Evolutionary conservation across 2,797 vertebrate species (phyloP), one percentile per base, ranked within the genome.

Genomic region (Leucoraja ocellata): DNA sequence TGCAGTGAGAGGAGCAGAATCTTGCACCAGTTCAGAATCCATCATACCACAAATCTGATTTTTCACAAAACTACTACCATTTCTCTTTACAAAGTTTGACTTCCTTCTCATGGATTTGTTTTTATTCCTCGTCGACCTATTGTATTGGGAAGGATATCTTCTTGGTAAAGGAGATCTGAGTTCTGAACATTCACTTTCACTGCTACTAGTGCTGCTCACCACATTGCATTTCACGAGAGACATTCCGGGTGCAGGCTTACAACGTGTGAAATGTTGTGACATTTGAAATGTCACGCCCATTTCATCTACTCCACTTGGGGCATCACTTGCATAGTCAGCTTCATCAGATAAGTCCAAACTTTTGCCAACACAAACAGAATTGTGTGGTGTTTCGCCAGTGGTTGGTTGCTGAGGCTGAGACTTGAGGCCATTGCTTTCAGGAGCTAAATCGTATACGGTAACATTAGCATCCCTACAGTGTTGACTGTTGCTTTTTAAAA

Each of bases 251-350:
- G 8, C 32, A 76, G 90, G 76, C n/a, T 36, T 92, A 76, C 4
- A 46, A 39, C 39, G 7, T 58, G 68, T 25, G 16, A 39, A 76
- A 54, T 58, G 65, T 4, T 92, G 90, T 54, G 25, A 58, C 14
- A 25, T 74, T 92, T 76, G 71, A 73, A 58, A 11, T 36, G n/a
- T 25, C 25, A 32, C 93, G 74, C 86, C 93, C 79, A 21, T 91
- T 68, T 94, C 95, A 93, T 95, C 95, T 8, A 90, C 93, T 91
- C 94, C 95, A 78, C 95, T 97, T 39, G 94, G 94, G 28, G 95
- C 95, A 83, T 96, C 94, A 8, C 95, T 96, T 93, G 94, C 95
- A 83, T 96, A 96, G 93, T 96, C 95, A 4, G 86, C 95, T 0
- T 96, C 95, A 1, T 96, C 95, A 39, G 96, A 96, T 39, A 95